Evolutionary conservation across 92 coral and sea anemone genomes (phyloP), one percentile per base, ranked within the genome.

Genomic region (Palythoa grandis): DNA sequence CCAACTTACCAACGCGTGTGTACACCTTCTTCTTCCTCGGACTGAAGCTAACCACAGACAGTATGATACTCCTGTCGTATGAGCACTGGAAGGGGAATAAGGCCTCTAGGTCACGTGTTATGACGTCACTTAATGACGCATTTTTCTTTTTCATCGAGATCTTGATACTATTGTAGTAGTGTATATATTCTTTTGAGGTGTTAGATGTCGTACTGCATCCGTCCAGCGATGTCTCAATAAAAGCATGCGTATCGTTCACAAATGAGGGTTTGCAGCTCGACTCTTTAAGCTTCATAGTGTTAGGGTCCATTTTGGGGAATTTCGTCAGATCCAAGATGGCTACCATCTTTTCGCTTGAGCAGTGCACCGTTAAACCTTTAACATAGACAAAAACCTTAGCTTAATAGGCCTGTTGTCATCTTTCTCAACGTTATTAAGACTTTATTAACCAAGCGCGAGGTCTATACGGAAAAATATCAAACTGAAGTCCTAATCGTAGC

Each of bases 61-160:
- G 40, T 52, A 90, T 83, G 0, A 84, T 86, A 66, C 72, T 86
- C 67, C 89, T 92, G 52, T 90, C 78, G 71, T 90, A 94, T 57
- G 95, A 90, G 52, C 98, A 94, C 87, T 94, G 74, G 85, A 94
- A 83, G 35, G 94, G 95, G 70, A 92, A 84, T 16, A 82, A 72
- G 4, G 89, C 94, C 85, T 79, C 83, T 38, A 88, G 91, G 39
- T 90, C 91, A 23, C 98, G 92, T 38, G 93, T 92, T 20, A 94
- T 92, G 73, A 82, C 57, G n/a, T 85, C 72, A 38, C 84, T 37
- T 17, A 66, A 67, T 24, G 50, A 52, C 0, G 11, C 56, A 7
- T 78, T 60, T 70, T 74, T 71, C 43, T 22, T 86, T 75, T 83
- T 86, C 6, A 75, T 52, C 48, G 71, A 22, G 22, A 80, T 47